phyloP scores from a whole-genome alignment of 2,113 vertebrate genomes.

The Sclerurus mexicanus region DNA sequence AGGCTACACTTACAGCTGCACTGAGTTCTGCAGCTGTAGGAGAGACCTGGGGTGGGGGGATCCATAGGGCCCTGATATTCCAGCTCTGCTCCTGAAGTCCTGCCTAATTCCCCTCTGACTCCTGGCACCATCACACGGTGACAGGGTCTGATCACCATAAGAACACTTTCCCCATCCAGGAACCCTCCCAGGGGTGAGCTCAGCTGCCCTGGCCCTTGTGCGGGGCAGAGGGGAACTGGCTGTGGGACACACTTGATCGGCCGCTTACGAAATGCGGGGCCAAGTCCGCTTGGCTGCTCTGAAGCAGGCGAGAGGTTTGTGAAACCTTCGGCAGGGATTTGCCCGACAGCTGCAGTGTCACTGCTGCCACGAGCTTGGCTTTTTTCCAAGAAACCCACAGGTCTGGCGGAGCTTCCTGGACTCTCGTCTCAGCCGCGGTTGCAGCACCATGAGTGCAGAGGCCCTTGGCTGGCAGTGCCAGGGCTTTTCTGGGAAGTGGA shows the following conservation, averaged over 20 bases:
- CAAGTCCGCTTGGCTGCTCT: constrained; percentile 23
- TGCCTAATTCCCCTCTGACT: neutral
- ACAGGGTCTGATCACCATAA: neutral
- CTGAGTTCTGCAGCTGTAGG: neutral
- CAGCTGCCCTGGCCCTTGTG: neutral
- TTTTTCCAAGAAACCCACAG: constrained; percentile 12
- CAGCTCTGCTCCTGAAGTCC: neutral
- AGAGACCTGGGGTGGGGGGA: neutral
- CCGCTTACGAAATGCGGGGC: constrained; percentile 17
- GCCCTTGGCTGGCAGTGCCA: neutral
- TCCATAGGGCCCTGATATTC: rapidly evolving
- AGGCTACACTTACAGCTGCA: neutral
- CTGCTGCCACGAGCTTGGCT: neutral
- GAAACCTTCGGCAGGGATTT: constrained; percentile 59
- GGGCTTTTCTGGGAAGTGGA: neutral
- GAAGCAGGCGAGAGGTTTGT: constrained; percentile 28
- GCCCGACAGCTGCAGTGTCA: neutral
- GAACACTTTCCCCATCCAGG: neutral
- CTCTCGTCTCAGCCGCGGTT: constrained; percentile 9
- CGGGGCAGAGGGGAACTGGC: neutral
- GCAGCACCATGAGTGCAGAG: constrained; percentile 2
- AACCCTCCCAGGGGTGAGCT: neutral
- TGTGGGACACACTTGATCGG: neutral
- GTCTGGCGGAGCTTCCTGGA: constrained; percentile 49
- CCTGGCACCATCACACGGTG: rapidly evolving